These are phyloP conservation scores for Corythoichthys intestinalis DNA, from an alignment of 2,113 vertebrate species.

Conservation along the genomic window DNA sequence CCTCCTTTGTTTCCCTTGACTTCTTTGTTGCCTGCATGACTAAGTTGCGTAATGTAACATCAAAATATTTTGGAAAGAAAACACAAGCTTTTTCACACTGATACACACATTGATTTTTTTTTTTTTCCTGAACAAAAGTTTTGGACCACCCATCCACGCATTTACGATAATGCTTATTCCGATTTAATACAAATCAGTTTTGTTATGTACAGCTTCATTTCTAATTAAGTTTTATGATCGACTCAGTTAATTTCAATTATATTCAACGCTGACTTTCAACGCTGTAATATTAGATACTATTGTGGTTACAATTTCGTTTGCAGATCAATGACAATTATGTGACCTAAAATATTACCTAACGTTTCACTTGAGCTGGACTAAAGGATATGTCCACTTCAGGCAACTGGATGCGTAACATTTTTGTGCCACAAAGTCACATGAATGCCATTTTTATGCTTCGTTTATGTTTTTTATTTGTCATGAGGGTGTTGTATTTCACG, in stretches of 20 bases:
- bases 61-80: slow-evolving; percentile 12
- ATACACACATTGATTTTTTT: background rate
- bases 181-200: too few species aligned
- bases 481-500: slow-evolving; percentile 34
- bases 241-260: too few species aligned
- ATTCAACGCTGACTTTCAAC: background rate
- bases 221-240: too few species aligned
- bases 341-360: background rate
- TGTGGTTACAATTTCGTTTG: background rate
- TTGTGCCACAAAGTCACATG: slow-evolving; percentile 7
- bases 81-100: background rate
- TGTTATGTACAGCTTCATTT: too few species aligned
- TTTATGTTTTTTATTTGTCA: slow-evolving; percentile 30
- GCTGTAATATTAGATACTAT: background rate
- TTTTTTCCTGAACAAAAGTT: background rate
- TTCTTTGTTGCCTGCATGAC: slow-evolving; percentile 24
- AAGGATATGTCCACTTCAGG: background rate
- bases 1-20: background rate
- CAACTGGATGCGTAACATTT: background rate
- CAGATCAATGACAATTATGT: background rate
- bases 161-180: too few species aligned
- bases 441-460: slow-evolving; percentile 7
- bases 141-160: too few species aligned
- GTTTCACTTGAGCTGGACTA: background rate
- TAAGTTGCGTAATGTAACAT: background rate